Evolutionary conservation across 2,888 invertebrate species (phyloP).

Genomic region (Laothoe populi): DNA sequence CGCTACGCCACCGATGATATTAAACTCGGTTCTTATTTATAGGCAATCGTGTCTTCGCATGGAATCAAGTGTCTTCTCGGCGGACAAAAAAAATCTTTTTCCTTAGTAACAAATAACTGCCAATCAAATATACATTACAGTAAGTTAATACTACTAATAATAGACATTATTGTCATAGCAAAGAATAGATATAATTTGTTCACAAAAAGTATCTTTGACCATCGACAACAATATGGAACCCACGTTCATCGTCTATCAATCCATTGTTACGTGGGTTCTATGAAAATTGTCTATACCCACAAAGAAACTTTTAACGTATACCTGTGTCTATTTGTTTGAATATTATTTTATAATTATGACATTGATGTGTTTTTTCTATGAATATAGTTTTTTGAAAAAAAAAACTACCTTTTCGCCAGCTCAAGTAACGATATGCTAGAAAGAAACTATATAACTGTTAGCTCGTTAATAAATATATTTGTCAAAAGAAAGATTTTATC

Average conservation of each 20-base stretch:
- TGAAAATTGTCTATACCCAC: slow-evolving; percentile 4
- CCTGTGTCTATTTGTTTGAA: neutral
- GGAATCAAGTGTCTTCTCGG: too few relatives aligned
- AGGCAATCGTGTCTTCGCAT: too few relatives aligned
- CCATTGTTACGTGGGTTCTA: neutral
- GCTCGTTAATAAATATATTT: too few relatives aligned
- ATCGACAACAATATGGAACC: slow-evolving; percentile 6
- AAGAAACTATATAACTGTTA: too few relatives aligned
- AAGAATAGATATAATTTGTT: neutral
- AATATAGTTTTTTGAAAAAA: too few relatives aligned
- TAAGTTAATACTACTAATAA: neutral
- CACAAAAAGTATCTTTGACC: slow-evolving; percentile 10
- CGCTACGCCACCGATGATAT: too few relatives aligned
- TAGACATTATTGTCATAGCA: slow-evolving; percentile 8
- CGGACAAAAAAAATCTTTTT: neutral
- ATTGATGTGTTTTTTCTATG: too few relatives aligned
- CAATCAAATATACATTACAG: slow-evolving; percentile 1
- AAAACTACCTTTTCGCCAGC: too few relatives aligned
- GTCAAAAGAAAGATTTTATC: too few relatives aligned
- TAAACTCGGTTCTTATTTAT: too few relatives aligned
- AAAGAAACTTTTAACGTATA: slow-evolving; percentile 1
- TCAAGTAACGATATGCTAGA: too few relatives aligned
- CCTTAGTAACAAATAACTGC: neutral
- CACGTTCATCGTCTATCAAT: slow-evolving; percentile 6
- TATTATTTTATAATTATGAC: neutral